These are phyloP conservation scores for Casuarius casuarius DNA, from an alignment of 2,113 vertebrate genomes.

Conservation along the genomic window DNA sequence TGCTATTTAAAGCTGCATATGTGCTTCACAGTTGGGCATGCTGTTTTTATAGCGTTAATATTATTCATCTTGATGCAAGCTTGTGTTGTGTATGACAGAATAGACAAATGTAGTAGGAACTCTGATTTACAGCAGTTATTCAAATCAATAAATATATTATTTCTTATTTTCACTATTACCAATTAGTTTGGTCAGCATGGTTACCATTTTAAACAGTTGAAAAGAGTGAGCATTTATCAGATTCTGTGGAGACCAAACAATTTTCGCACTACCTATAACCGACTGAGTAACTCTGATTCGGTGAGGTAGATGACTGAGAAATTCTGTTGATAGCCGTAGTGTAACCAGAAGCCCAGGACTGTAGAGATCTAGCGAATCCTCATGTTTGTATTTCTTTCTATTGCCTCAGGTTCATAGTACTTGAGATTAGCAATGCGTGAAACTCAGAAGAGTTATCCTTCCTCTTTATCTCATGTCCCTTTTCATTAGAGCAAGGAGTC, in stretches of 20 bases:
- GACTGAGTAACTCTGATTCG: background rate
- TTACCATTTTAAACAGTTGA: background rate
- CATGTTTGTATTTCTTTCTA: background rate
- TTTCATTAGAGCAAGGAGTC: background rate
- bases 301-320: background rate
- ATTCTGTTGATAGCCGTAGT: background rate
- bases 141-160: background rate
- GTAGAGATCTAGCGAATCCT: background rate
- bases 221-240: background rate
- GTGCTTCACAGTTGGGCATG: background rate
- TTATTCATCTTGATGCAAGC: background rate
- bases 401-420: background rate
- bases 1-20: background rate
- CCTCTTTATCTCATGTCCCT: background rate
- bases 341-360: background rate
- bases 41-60: background rate
- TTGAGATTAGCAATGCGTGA: background rate
- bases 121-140: background rate
- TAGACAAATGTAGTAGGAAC: fast-evolving
- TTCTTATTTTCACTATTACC: background rate
- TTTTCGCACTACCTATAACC: background rate
- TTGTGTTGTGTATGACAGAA: background rate
- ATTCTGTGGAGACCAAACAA: background rate
- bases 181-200: background rate
- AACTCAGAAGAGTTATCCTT: background rate